Base-by-base conservation (phyloP, 2,888 invertebrate species). In the Aphodius sticticus region DNA sequence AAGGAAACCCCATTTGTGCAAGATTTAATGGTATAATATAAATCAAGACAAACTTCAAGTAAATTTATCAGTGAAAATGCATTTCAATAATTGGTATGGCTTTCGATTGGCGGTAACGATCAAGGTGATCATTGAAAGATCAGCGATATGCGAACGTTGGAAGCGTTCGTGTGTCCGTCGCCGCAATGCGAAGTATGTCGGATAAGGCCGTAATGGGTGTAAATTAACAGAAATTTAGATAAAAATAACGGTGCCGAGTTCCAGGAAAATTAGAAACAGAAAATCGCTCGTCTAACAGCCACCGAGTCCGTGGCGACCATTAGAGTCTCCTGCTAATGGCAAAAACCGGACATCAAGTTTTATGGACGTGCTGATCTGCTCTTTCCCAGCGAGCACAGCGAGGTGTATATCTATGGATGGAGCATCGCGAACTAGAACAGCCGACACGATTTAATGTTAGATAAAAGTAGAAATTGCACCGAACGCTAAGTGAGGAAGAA, bases 161-260 rank as follows among this genome's bases (percentile, higher is more conserved):
- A 35, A 74, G 35, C 74, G 74, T 74, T 74, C 72, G 16, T 26
- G 15, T 72, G 36, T 5, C 26, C 35, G 16, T 15, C 72, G 5
- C 35, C 36, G 74, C 74, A 36, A 74, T 74, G 26, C 74, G 74
- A 74, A 74, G 74, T 74, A 74, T 74, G 74, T 74, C 74, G 74
- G 74, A 53, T 53, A 53, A 53, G 74, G n/a, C 36, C 37, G 26
- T 74, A 74, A 74, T 37, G 74, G 37, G 74, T 74, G 35, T 37
- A 37, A 74, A 74, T 74, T 74, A 74, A 37, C 74, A 74, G 74
- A 74, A 72, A 78, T 78, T 74, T 53, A 78, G 53, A 78, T 74
- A 72, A 78, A 76, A 35, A 70, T 78, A 78, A 78, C 76, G 78
- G 78, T 78, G 78, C 69, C 76, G 69, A 16, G 69, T 78, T 78